phyloP scores from a whole-genome alignment of 2,888 invertebrate genomes.

The Blera fallax region DNA sequence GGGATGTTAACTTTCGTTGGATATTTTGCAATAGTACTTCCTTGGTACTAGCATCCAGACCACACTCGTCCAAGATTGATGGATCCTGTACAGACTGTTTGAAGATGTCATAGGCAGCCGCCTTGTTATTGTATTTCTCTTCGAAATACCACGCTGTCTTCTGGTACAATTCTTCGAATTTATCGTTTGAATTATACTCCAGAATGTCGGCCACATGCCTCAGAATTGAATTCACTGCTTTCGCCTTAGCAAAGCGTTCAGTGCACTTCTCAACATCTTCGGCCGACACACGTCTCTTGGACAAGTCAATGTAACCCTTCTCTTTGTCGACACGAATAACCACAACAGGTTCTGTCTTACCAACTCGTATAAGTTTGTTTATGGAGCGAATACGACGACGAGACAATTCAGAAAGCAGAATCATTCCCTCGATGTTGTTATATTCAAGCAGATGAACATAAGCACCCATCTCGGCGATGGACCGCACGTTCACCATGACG shows the following conservation, averaged over 20 bases:
- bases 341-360: constrained; percentile 99
- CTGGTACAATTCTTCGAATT: constrained; percentile 96
- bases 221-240: constrained; percentile 98
- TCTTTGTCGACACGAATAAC: constrained; percentile 99
- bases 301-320: constrained; percentile 99
- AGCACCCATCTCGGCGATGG: constrained; percentile 99
- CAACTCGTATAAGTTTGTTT: constrained; percentile 99
- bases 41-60: constrained; percentile 94
- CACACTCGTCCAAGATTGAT: constrained; percentile 96
- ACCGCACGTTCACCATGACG: constrained; percentile 98
- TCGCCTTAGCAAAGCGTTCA: constrained; percentile 98
- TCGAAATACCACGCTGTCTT: constrained; percentile 99
- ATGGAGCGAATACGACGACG: constrained; percentile 99
- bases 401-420: constrained; percentile 97
- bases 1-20: constrained; percentile 96
- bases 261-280: constrained; percentile 99
- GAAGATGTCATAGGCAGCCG: constrained; percentile 98
- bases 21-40: constrained; percentile 96
- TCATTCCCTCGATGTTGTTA: constrained; percentile 99
- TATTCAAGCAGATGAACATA: constrained; percentile 99
- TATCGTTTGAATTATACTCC: constrained; percentile 94
- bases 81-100: constrained; percentile 98
- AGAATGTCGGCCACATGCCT: constrained; percentile 98
- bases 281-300: constrained; percentile 98
- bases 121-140: constrained; percentile 97